Base-by-base conservation (phyloP, 2,113 vertebrate genomes). In the Eleginops maclovinus region DNA sequence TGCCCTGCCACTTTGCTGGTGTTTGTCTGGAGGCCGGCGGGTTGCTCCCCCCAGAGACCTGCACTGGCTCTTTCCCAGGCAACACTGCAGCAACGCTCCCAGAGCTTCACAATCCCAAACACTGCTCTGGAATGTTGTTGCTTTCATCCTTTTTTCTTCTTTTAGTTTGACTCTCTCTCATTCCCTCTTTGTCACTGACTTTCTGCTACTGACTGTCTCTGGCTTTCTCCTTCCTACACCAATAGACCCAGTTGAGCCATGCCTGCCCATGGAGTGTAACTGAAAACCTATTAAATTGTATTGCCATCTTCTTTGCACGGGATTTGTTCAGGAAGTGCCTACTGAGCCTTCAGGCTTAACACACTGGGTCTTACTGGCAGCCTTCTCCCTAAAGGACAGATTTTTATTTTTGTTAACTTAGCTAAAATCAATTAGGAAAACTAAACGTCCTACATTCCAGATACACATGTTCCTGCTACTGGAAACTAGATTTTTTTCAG, bases 61-160 rank as follows among this genome's bases (percentile, higher is more conserved):
- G 58, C 62, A 14, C 75, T 43, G 54, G 78, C 79, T 89, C 76
- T 83, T 90, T 93, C 91, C 91, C 89, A 93, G 87, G 81, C 79
- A 73, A 59, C 63, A 75, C 83, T 72, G 31, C 62, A 86, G 72
- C 70, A 72, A 73, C 81, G 89, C 83, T 91, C 85, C 76, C 89
- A 88, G 70, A 83, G 67, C 68, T 88, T 85, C 82, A 81, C 91
- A 92, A 89, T 68, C 77, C 81, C 53, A 56, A 77, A 79, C 81
- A 63, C 72, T 61, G 65, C 36, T 19, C 26, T 75, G 86, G 89
- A 92, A 93, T 94, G 91, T 75, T 82, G 50, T 75, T 86, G 72
- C 65, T 76, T 51, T 67, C 41, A 53, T 69, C 6, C 16, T 61
- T n/a, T 4, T 54, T 9, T 10, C 21, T 59, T 74, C 26, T 41